Evolutionary conservation across 37 sponge, comb jelly and placozoan species (phyloP).

Genomic region (Crambe crambe): DNA sequence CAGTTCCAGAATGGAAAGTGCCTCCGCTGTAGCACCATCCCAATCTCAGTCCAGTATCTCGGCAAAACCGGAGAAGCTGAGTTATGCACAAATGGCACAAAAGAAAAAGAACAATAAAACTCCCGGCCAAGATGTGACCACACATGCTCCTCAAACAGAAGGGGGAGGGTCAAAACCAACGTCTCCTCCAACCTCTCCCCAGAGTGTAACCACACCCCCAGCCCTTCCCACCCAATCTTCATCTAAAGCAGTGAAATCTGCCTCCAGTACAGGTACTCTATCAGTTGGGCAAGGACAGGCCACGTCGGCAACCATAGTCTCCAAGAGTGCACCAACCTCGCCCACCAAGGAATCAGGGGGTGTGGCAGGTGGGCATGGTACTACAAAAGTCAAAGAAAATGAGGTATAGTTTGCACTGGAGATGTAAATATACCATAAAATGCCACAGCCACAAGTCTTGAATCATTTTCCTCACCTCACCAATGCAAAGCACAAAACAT

Average conservation of each 20-base stretch:
- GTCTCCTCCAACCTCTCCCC: neutral
- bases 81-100: constrained; percentile 79
- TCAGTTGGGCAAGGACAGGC: neutral
- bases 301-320: neutral
- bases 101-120: constrained; percentile 20
- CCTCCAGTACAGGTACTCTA: neutral
- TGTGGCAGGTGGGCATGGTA: neutral
- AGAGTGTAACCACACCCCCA: neutral
- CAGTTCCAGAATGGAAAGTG: neutral
- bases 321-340: constrained; percentile 10
- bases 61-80: constrained; percentile 28
- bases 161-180: neutral
- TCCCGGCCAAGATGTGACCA: neutral
- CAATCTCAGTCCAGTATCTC: neutral
- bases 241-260: neutral
- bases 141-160: too few species aligned
- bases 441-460: too few species aligned
- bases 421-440: neutral
- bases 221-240: neutral
- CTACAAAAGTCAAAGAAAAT: neutral
- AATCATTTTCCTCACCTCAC: too few species aligned
- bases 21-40: neutral
- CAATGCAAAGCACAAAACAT: too few species aligned
- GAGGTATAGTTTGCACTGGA: neutral
- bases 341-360: constrained; percentile 3